Evolutionary conservation across 2,113 vertebrate species (phyloP).

Genomic region (Motacilla tschutschensis): DNA sequence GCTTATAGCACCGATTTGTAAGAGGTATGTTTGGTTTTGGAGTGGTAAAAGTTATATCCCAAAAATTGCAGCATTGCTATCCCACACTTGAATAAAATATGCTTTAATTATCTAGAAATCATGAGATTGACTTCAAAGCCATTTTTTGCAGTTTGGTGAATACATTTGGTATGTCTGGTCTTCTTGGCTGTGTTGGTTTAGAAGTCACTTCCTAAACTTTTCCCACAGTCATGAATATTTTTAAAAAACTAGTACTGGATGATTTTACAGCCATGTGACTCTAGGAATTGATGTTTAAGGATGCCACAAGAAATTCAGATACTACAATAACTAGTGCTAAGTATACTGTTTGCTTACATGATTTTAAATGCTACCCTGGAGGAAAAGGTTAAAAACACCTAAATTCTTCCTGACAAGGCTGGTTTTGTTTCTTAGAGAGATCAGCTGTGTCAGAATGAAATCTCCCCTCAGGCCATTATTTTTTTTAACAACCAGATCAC

Average conservation of each 20-base stretch:
- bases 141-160: not conserved
- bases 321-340: not conserved
- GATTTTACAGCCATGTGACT: not conserved
- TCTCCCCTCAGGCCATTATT: not conserved
- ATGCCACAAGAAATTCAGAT: not conserved
- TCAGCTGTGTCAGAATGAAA: not conserved
- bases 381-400: not conserved
- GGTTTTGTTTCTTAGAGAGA: not conserved
- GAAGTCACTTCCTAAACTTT: not conserved
- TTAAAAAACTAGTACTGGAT: not conserved
- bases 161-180: not conserved
- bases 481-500: not conserved
- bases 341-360: not conserved
- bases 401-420: not conserved
- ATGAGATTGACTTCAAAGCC: not conserved
- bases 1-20: not conserved
- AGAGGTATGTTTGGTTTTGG: not conserved
- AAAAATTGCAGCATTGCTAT: not conserved
- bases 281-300: not conserved
- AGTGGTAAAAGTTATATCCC: not conserved
- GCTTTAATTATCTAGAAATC: not conserved
- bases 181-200: not conserved
- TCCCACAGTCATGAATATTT: not conserved
- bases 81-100: not conserved
- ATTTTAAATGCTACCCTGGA: not conserved